Base-by-base conservation (phyloP, 2,888 invertebrate genomes). In the Oligia fasciuncula region DNA sequence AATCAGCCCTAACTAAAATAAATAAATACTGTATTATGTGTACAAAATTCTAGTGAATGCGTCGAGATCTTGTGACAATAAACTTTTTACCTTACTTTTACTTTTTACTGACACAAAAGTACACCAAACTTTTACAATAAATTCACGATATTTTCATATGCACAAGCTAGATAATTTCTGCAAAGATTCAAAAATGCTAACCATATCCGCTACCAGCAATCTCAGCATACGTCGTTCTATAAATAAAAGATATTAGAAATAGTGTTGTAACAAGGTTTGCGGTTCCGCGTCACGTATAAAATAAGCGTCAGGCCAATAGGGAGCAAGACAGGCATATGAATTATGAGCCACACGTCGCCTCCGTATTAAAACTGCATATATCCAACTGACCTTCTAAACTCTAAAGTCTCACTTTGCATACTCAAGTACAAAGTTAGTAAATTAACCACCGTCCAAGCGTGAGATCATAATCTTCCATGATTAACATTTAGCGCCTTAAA, bases 321-420 rank as follows among this genome's bases (percentile, higher is more conserved):
- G 93, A 92, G 90, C 93, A 92, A 92, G 94, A 94, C 95, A 92
- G 91, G 93, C 93, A 93, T 94, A 91, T 94, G 94, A 95, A 94
- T 93, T 95, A 95, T 93, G 93, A 91, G 90, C 88, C 76, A 85
- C 85, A 93, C 94, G 94, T 92, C 89, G 85, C 88, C 72, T 87
- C 91, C 90, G 90, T 93, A 94, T 95, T 94, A 94, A 94, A 95
- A 94, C 92, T 95, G 95, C 94, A 95, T 94, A 95, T 94, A 91
- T 93, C 40, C 0, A 69, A 57, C 77, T 88, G 89, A 85, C 87
- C 89, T 83, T 84, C 86, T 84, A 80, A 77, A 85, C 78, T 73
- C 70, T 70, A 80, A 76, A 85, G 80, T 68, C 70, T 70, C 73
- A 81, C 75, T 88, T 86, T 86, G 76, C 86, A 86, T 88, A 80